Percentiles rank a stretch among this genome's conserved stretches.
phyloP scores from a whole-genome alignment of 2,888 invertebrate species.

The Phalangium opilio region DNA sequence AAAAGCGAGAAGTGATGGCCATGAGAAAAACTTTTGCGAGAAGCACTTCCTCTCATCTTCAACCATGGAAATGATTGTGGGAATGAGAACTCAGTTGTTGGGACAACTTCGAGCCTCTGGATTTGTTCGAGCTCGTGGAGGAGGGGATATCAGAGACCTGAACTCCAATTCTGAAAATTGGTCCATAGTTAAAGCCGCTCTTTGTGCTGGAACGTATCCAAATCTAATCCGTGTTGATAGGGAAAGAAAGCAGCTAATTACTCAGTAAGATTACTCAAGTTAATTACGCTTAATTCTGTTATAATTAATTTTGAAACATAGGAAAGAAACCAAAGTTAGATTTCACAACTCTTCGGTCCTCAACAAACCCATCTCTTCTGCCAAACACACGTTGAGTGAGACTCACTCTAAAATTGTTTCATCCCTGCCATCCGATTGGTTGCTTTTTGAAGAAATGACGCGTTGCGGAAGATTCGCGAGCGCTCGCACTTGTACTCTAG shows the following conservation, averaged over 20 bases:
- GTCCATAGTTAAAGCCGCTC: conserved; percentile 77
- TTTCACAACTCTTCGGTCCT: conserved; percentile 48
- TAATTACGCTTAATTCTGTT: conserved; percentile 3
- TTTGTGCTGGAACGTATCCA: conserved; percentile 79
- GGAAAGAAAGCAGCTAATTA: conserved; percentile 43
- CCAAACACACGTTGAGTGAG: conserved; percentile 24
- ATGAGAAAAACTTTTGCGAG: conserved; percentile 53
- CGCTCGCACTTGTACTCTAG: conserved; percentile 59
- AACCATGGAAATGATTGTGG: conserved; percentile 78
- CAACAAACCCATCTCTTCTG: conserved; percentile 30
- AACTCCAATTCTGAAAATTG: conserved; percentile 71
- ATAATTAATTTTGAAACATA: conserved; percentile 29
- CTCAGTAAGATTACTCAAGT: conserved; percentile 37
- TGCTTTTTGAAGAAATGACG: conserved; percentile 71
- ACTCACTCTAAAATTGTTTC: conserved; percentile 33
- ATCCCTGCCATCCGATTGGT: conserved; percentile 58
- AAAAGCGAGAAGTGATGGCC: conserved; percentile 49
- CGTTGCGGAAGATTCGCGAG: conserved; percentile 50
- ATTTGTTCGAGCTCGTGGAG: conserved; percentile 43
- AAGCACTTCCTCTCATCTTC: conserved; percentile 59
- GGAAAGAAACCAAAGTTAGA: conserved; percentile 44
- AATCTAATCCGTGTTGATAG: conserved; percentile 60
- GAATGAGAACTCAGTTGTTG: conserved; percentile 64
- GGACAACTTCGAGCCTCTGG: conserved; percentile 58
- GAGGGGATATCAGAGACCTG: conserved; percentile 52